A percentile compares a stretch with the other conserved stretches of the same genome.
Evolutionary conservation across 1,140 invertebrate genomes (phyloP).

Genomic region (Liolophura sinensis): DNA sequence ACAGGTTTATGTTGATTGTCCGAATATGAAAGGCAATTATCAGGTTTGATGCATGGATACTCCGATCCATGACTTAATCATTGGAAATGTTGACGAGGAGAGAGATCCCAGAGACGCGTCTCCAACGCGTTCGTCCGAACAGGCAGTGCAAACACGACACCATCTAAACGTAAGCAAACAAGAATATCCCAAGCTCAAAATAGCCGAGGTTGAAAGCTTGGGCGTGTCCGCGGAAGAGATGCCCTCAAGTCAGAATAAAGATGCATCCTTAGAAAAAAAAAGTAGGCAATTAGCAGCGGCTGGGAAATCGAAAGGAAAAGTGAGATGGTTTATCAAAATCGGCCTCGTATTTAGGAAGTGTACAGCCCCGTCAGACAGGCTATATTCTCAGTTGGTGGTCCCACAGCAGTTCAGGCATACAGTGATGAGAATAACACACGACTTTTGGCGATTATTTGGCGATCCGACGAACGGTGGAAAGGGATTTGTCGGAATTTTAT

Average conservation of each 20-base stretch:
- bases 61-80: conserved; percentile 12
- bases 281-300: too few species aligned
- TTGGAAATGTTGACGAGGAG: conserved; percentile 6
- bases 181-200: too few species aligned
- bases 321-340: too few species aligned
- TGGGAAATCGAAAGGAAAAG: too few species aligned
- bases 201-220: too few species aligned
- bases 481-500: conserved; percentile 21
- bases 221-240: too few species aligned
- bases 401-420: background rate
- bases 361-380: too few species aligned
- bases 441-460: conserved; percentile 23
- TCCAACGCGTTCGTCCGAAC: background rate
- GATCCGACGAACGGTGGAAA: conserved; percentile 9
- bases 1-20: conserved; percentile 5
- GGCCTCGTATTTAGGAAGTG: too few species aligned
- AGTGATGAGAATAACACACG: conserved; percentile 22
- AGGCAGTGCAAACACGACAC: conserved; percentile 3
- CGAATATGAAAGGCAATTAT: conserved; percentile 5
- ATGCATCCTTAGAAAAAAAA: too few species aligned
- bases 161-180: conserved; percentile 5
- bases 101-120: conserved; percentile 3
- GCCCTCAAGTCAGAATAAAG: too few species aligned
- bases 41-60: conserved; percentile 5
- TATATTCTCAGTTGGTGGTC: too few species aligned